phyloP scores from a whole-genome alignment of 2,888 invertebrate species.

The Drosophila borborema region DNA sequence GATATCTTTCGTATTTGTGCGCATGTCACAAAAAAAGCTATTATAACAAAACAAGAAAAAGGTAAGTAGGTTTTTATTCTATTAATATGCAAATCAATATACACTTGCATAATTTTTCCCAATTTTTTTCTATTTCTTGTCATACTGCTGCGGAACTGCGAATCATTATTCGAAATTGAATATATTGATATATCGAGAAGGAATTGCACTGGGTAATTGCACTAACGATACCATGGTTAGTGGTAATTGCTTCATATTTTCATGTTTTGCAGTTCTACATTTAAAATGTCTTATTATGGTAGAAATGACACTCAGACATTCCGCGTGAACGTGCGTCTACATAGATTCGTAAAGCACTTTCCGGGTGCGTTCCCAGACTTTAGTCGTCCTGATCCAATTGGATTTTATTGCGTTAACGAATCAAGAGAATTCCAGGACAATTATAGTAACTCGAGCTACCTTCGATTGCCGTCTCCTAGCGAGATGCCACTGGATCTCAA shows the following conservation, averaged over 20 bases:
- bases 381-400: constrained; percentile 47
- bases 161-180: background rate
- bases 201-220: background rate
- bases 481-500: constrained; percentile 56
- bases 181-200: constrained; percentile 9
- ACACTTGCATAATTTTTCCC: background rate
- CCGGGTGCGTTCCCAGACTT: constrained; percentile 37
- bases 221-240: too few relatives aligned
- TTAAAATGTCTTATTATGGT: background rate
- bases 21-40: too few relatives aligned
- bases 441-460: constrained; percentile 31
- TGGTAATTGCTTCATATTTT: background rate
- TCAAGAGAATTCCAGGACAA: constrained; percentile 41
- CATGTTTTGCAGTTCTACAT: background rate
- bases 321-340: constrained; percentile 38
- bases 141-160: background rate
- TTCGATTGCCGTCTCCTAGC: constrained; percentile 28
- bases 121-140: background rate
- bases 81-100: background rate
- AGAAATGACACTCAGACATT: background rate
- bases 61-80: background rate
- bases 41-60: too few relatives aligned
- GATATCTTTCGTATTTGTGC: background rate
- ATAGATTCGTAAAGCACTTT: constrained; percentile 28
- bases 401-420: constrained; percentile 43